Conservation (phyloP, 1,140 invertebrate species). For the Atta colombica region DNA sequence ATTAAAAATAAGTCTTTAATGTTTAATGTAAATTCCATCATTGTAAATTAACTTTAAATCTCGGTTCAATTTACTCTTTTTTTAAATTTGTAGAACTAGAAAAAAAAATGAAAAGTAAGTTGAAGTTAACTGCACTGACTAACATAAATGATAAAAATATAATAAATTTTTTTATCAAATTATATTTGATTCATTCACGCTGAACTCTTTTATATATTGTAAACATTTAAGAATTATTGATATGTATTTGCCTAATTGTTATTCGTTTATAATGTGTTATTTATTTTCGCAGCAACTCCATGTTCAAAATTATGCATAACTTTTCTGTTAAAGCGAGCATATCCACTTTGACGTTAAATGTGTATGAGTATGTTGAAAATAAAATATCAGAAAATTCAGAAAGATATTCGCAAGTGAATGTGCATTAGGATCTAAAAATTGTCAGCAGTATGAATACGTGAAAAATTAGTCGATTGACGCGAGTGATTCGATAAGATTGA, state of each 20-base stretch:
- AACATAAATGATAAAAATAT: background rate
- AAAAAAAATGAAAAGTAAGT: too few species aligned
- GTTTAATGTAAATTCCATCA: too few species aligned
- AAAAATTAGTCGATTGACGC: background rate
- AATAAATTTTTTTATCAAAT: background rate
- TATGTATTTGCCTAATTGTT: constrained; percentile 56
- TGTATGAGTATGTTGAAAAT: background rate
- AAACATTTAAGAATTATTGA: constrained; percentile 69
- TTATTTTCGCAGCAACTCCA: constrained; percentile 5
- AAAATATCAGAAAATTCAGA: background rate
- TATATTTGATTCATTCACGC: background rate
- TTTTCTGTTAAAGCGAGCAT: background rate
- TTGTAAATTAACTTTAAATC: too few species aligned
- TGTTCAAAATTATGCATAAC: background rate
- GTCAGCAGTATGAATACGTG: background rate
- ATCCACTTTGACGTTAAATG: background rate
- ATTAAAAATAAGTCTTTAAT: background rate
- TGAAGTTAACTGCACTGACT: too few species aligned
- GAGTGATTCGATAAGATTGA: constrained; percentile 29
- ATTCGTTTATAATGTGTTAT: background rate
- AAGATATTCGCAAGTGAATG: background rate
- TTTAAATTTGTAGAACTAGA: too few species aligned
- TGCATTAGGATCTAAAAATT: background rate
- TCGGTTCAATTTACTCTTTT: too few species aligned
- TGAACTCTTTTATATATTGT: constrained; percentile 18